Evolutionary conservation across 2,113 vertebrate genomes (phyloP), one percentile per base, ranked within the genome.

Genomic region (Corythoichthys haematopterus): DNA sequence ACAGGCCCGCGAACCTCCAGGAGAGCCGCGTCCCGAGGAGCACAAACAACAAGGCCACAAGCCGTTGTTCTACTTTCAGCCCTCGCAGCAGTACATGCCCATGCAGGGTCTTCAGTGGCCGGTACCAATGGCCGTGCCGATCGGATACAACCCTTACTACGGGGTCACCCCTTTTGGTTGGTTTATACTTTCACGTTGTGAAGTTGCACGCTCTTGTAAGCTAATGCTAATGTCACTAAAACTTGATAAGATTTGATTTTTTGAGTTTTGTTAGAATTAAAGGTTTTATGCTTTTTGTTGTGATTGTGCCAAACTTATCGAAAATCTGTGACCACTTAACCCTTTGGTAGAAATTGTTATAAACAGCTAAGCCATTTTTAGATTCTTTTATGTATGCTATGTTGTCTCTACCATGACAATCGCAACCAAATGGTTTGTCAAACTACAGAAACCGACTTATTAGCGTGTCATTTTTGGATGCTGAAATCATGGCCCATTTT

Each of bases 101-200:
- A 70, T 90, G 77, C 92, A 92, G 78, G 81, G 81, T 66, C 64
- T 91, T 73, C 92, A 92, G 78, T 92, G 91, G 91, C 85, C 88
- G 0, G 46, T 89, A 5, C 79, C 86, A 0, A 14, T 91, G 57
- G 77, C 88, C 2, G 56, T 91, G 68, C 83, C 87, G 0, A 0
- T 89, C 71, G 68, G 85, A 48, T 92, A 90, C 79, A 85, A 82
- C 77, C 90, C 90, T 0, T 93, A 89, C 73, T 85, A 80, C 3
- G 73, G 77, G 2, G 88, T 85, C 67, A 82, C 87, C 0, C 85
- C 90, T 7, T 58, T 90, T 61, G 88, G 92, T 92, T 74, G 3
- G 37, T 67, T 58, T 33, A 0, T 47, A 3, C 3, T 15, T 55
- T 12, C 2, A n/a, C 7, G 2, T 28, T 12, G 15, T 6, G 2